Evolutionary conservation across 2,797 vertebrate species (phyloP), one percentile per base, ranked within the genome.

Genomic region (Enteromius trimaculatus): DNA sequence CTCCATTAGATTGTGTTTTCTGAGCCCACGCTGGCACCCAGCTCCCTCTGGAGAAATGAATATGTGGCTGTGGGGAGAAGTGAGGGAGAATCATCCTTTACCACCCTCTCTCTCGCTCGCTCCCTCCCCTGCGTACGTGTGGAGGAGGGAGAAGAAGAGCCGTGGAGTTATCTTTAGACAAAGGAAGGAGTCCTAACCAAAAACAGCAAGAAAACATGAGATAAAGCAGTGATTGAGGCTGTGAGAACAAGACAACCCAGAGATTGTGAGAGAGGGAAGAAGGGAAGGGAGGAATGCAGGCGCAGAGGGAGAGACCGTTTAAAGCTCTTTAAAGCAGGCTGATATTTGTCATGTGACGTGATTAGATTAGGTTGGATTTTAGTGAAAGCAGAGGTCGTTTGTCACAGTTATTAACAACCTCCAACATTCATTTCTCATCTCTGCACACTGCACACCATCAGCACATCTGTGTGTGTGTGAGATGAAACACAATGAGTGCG

Each of bases 1-100:
- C 89, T 87, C 85, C 88, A 85, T 89, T 92, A 88, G 91, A 89
- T 88, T 83, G 81, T 86, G 90, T 81, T 91, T 87, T 90, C 87
- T 44, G 80, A 79, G 86, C 82, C 79, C 88, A 88, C 39, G 84
- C 86, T 89, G 88, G 83, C 84, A 88, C 82, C 81, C 82, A 74
- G 47, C 75, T 86, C 72, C 39, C 88, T 81, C 79, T 71, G 78
- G 85, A 77, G 84, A 86, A 87, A 87, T 83, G 85, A 84, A 86
- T 78, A 74, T 86, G 72, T 75, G 80, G 70, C 66, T 87, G 75
- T 75, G 49, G 75, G 64, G 64, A 37, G 51, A 81, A 75, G 80
- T 68, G 66, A 69, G 79, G 16, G 71, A 74, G 11, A 55, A 71
- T 75, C 71, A 64, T 84, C 51, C 42, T 84, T 65, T 42, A 60